Conservation (phyloP, 2,888 invertebrate species). For the Lathronympha strigana region DNA sequence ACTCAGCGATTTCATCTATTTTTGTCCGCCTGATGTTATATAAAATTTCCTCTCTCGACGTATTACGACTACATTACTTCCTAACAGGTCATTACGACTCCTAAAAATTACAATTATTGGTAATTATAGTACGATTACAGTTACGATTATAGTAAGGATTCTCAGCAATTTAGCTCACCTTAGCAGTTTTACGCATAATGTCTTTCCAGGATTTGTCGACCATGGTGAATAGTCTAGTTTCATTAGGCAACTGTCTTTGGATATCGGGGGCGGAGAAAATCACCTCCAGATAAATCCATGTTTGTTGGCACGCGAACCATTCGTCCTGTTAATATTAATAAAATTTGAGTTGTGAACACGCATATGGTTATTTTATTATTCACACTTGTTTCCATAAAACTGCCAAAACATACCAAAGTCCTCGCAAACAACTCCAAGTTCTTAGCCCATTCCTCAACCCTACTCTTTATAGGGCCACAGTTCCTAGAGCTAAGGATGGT, state of each 20-base stretch:
- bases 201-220: constrained; percentile 97
- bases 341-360: neutral
- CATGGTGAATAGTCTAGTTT: constrained; percentile 92
- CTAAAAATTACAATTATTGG: too few species aligned
- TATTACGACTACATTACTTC: too few species aligned
- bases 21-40: too few species aligned
- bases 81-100: too few species aligned
- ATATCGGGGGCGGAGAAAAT: constrained; percentile 98
- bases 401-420: constrained; percentile 87
- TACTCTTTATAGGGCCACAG: constrained; percentile 91
- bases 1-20: too few species aligned
- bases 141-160: neutral
- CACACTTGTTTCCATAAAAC: neutral
- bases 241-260: constrained; percentile 95
- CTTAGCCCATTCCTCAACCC: constrained; percentile 93
- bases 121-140: too few species aligned
- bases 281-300: constrained; percentile 97
- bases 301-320: constrained; percentile 94
- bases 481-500: constrained; percentile 94
- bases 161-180: constrained; percentile 71
- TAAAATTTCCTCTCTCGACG: too few species aligned
- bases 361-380: neutral
- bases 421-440: constrained; percentile 91
- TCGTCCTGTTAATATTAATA: constrained; percentile 88
- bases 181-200: constrained; percentile 91